Evolutionary conservation across 2,888 invertebrate species (phyloP), one percentile per base, ranked within the genome.

Genomic region (Dryadula phaetusa): DNA sequence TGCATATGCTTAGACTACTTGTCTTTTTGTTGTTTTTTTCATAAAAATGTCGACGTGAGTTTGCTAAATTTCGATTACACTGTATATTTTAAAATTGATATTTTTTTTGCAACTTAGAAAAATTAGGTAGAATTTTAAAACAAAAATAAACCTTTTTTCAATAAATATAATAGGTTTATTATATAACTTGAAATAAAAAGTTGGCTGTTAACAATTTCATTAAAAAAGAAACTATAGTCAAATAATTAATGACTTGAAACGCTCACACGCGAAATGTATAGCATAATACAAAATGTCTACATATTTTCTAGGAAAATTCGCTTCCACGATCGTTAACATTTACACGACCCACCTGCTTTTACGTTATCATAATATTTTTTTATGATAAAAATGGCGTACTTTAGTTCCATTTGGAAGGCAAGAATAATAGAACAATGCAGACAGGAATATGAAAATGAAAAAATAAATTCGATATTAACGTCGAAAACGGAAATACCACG

Each of bases 321-420:
- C 56, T 40, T 40, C 25, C 37, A 22, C 40, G 40, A 40, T 56
- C 56, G 40, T 56, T 56, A 56, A 25, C 56, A 56, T 56, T 40
- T 56, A 22, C 56, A 22, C 56, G 56, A 56, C 16, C 52, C 16
- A 52, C 28, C 22, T 40, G 56, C 40, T 56, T 56, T 56, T 56
- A 56, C 25, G 28, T 22, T 14, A 42, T 16, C 18, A 34, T 12
- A 37, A 53, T 22, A 56, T n/a, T 25, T 37, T 40, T 25, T 40
- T 22, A n/a, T 25, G 10, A 28, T n/a, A 49, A 74, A 74, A 72
- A 94, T 94, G 95, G 90, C 94, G 16, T 93, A 93, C 72, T 92
- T 94, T 75, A 90, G 93, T 66, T 84, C 94, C 65, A 80, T 94
- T 12, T 88, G 93, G 81, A 94, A 94, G 80, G 94, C 94, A 44